phyloP scores from a whole-genome alignment of 1,140 invertebrate genomes.

The Drosophila elegans region DNA sequence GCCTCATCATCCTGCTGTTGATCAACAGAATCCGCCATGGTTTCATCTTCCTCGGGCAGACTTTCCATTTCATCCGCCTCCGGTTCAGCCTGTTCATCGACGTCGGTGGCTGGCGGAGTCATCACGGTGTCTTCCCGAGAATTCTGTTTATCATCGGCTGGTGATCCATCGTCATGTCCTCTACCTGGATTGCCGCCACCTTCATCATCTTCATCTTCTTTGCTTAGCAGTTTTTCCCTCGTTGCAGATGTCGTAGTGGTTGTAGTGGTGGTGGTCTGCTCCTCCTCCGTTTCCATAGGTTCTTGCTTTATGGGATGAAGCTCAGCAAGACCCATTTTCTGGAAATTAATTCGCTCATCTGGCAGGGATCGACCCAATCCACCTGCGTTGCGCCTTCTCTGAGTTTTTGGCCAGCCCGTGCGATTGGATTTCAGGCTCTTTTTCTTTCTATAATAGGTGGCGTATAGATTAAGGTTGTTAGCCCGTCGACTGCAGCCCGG shows the following conservation, averaged over 20 bases:
- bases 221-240: conserved; percentile 41
- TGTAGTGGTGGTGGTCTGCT: conserved; percentile 56
- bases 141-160: conserved; percentile 29
- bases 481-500: conserved; percentile 31
- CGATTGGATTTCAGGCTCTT: conserved; percentile 85
- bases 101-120: conserved; percentile 71
- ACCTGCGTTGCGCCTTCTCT: conserved; percentile 57
- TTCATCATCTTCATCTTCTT: conserved; percentile 31
- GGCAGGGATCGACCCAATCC: conserved; percentile 21
- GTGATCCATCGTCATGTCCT: background rate
- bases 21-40: conserved; percentile 66
- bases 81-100: conserved; percentile 47
- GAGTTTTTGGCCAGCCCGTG: conserved; percentile 88
- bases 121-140: conserved; percentile 54
- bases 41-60: conserved; percentile 62
- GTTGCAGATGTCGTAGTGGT: conserved; percentile 36
- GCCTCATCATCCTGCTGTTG: conserved; percentile 61
- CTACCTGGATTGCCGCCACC: conserved; percentile 6
- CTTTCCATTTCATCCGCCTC: conserved; percentile 49
- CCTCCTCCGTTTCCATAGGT: conserved; percentile 48
- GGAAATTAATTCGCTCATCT: conserved; percentile 58
- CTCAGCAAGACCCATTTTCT: conserved; percentile 40
- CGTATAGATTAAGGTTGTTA: conserved; percentile 54
- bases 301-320: conserved; percentile 45
- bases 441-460: conserved; percentile 69